Percentiles rank a stretch among this genome's conserved stretches.
Evolutionary conservation across 2,888 invertebrate species (phyloP).

Genomic region (Tipula helvola): DNA sequence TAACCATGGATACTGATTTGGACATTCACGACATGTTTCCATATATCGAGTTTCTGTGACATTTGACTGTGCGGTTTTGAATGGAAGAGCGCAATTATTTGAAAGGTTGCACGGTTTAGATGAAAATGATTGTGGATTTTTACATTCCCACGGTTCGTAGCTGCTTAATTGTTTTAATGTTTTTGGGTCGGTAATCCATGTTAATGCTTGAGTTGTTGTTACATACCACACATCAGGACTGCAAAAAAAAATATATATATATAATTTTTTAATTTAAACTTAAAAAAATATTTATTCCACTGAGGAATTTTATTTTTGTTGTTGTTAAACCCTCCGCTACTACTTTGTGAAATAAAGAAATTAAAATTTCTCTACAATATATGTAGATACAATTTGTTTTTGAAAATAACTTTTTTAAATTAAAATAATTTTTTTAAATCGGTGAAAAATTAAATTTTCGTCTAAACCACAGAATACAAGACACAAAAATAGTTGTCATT

Average conservation of each 20-base stretch:
- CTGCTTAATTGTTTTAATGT: conserved; percentile 50
- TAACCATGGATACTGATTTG: conserved; percentile 76
- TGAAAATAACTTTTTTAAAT: too few relatives aligned
- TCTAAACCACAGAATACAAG: background rate
- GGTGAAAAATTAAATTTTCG: background rate
- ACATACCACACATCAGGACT: conserved; percentile 81
- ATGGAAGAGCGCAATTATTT: conserved; percentile 72
- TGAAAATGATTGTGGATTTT: conserved; percentile 56
- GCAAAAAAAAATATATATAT: conserved; percentile 23
- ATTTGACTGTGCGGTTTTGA: conserved; percentile 63
- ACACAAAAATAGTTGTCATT: background rate
- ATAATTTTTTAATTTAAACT: background rate
- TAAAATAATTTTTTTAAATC: too few relatives aligned
- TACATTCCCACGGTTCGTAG: conserved; percentile 74
- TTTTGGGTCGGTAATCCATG: conserved; percentile 82
- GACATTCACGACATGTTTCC: conserved; percentile 78
- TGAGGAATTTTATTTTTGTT: background rate
- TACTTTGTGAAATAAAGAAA: background rate
- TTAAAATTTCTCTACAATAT: background rate
- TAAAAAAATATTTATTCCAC: background rate
- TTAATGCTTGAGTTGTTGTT: conserved; percentile 75
- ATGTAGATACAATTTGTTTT: background rate
- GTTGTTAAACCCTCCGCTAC: background rate
- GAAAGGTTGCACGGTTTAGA: conserved; percentile 64
- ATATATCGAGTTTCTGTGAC: conserved; percentile 73